Conservation (phyloP, 2,888 invertebrate genomes). For the Drosophila basisetae region DNA sequence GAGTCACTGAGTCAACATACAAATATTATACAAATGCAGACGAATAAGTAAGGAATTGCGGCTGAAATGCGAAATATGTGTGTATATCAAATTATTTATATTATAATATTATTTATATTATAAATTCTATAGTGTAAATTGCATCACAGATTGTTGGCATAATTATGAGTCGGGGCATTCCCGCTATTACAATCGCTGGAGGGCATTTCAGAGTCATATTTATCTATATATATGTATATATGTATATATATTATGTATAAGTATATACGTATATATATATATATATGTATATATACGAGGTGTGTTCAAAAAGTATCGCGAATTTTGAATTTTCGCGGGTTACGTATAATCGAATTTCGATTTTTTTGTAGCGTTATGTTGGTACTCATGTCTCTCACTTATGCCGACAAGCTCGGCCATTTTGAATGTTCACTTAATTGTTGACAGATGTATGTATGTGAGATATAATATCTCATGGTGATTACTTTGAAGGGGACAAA, state of each 20-base stretch:
- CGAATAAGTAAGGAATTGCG: not conserved
- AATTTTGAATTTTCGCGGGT: no score
- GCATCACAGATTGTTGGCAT: not conserved
- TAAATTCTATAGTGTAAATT: not conserved
- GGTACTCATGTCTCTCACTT: no score
- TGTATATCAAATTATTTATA: not conserved
- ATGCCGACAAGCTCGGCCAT: no score
- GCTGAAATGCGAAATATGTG: not conserved
- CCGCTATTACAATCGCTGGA: constrained; percentile 3
- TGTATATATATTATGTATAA: not conserved
- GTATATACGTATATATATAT: not conserved
- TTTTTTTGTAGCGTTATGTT: no score
- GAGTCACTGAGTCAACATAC: not conserved
- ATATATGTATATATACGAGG: not conserved
- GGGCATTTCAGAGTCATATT: constrained; percentile 6
- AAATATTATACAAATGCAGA: not conserved
- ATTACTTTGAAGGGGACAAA: no score
- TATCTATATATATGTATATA: not conserved
- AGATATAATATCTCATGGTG: no score
- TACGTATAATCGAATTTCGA: no score
- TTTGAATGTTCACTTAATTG: no score
- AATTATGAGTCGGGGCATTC: constrained; percentile 16
- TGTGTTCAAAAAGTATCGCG: no score
- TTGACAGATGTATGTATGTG: no score
- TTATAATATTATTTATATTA: not conserved